Base-by-base conservation (phyloP, 2,888 invertebrate species). In the Gymnocheta viridis region DNA sequence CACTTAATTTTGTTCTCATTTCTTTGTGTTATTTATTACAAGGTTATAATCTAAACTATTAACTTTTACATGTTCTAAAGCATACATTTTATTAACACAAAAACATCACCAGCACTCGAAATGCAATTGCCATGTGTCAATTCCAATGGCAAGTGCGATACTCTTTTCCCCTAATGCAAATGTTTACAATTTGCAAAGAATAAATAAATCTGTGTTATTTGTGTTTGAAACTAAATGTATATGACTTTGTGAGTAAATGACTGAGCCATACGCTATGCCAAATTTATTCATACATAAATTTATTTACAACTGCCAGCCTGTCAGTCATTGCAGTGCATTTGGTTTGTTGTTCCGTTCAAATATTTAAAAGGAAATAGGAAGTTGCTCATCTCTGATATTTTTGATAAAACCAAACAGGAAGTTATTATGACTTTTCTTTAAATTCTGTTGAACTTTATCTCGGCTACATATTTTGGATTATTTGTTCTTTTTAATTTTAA, bases 311-410 rank as follows among this genome's bases (percentile, higher is more conserved):
- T n/a, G n/a, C n/a, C n/a, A n/a, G 62, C 4, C 60, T 38, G 51
- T 41, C 19, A 73, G 24, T 47, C 2, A 58, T 10, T 32, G 9
- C 47, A 58, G n/a, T 32, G 9, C 47, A 47, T 51, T 67, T 24
- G 41, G 14, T 47, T 24, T 56, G 27, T 22, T 19, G 12, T 64
- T 76, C 17, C 19, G 14, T 66, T 66, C n/a, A 1, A 32, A 54
- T 19, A 79, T 74, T 85, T 86, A 80, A 86, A 82, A 83, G 85
- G 79, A 81, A 76, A 88, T 81, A 87, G 89, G 89, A 89, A 86
- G 86, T 81, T 81, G 67, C 70, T 84, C 85, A 86, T 86, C 86
- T 87, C 85, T 58, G 82, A 72, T 66, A 74, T 77, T 62, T 76
- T 64, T 10, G n/a, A 47, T 51, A 62, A 60, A 62, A 62, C 12